A percentile compares a stretch with the other conserved stretches of the same genome.
Conservation (phyloP, 2,888 invertebrate species). For the Spilosoma lubricipeda region DNA sequence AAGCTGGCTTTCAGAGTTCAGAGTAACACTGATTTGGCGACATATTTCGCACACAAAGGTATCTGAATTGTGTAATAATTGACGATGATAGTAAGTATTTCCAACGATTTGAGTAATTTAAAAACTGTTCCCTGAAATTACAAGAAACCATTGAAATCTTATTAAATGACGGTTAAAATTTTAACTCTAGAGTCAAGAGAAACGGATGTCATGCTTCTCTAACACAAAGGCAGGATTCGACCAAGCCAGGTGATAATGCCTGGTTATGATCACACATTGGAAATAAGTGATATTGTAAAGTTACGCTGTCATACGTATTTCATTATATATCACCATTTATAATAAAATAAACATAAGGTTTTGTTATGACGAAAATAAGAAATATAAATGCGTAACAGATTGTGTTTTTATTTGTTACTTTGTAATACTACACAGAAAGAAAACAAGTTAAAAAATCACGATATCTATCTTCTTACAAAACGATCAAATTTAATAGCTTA, state of each 20-base stretch:
- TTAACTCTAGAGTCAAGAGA: not conserved
- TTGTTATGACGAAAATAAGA: not conserved
- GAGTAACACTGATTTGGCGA: not conserved
- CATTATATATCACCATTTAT: no score
- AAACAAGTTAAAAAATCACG: slow-evolving; percentile 12
- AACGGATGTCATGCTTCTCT: not conserved
- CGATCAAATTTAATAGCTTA: slow-evolving; percentile 33
- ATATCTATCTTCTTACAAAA: slow-evolving; percentile 5
- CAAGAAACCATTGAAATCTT: no score
- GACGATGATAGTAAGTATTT: no score
- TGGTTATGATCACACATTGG: not conserved
- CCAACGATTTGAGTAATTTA: no score
- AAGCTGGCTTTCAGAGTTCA: not conserved
- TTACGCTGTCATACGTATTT: not conserved
- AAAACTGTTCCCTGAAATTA: no score
- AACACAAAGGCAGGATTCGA: not conserved
- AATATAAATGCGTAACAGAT: not conserved
- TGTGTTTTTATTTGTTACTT: not conserved
- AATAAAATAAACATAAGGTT: not conserved
- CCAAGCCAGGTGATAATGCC: not conserved
- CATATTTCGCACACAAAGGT: not conserved
- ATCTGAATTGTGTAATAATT: not conserved
- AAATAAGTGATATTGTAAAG: not conserved
- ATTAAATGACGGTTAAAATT: not conserved
- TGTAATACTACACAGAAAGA: slow-evolving; percentile 3